These are phyloP conservation scores for Catostylus mosaicus DNA, from an alignment of 30 jellyfish, hydroid and myxozoan genomes.

Conservation along the genomic window DNA sequence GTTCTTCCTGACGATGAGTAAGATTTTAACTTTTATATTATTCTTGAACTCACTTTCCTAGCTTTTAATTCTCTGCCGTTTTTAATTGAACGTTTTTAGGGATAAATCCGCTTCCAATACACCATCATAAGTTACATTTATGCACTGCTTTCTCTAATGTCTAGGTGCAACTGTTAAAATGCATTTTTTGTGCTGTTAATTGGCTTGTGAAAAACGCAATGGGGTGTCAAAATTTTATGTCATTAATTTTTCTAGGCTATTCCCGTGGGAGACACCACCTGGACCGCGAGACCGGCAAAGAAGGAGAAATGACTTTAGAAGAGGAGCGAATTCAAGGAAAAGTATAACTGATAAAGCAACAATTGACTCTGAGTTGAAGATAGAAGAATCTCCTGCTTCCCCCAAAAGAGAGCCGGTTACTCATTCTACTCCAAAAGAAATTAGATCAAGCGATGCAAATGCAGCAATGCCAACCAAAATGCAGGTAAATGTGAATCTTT, in stretches of 20 bases:
- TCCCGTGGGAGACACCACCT: conserved; percentile 54
- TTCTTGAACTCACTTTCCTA: too few relatives aligned
- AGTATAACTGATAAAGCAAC: not conserved
- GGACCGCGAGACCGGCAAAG: conserved; percentile 17
- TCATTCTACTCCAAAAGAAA: conserved; percentile 21
- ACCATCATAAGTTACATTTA: too few relatives aligned
- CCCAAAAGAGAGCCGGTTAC: not conserved
- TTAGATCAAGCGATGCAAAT: not conserved
- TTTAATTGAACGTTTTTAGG: too few relatives aligned
- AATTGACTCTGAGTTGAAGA: not conserved
- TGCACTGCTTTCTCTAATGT: too few relatives aligned
- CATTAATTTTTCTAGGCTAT: not conserved
- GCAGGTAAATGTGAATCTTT: not conserved
- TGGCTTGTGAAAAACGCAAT: too few relatives aligned
- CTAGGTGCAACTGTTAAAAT: too few relatives aligned
- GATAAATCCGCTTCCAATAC: too few relatives aligned
- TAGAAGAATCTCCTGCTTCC: not conserved
- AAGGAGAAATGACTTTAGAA: not conserved
- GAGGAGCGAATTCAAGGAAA: not conserved
- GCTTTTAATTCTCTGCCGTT: too few relatives aligned
- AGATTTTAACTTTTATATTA: too few relatives aligned
- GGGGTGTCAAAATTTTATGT: too few relatives aligned
- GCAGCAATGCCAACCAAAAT: not conserved
- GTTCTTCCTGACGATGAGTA: conserved; percentile 20
- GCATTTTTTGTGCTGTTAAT: too few relatives aligned